phyloP scores from a whole-genome alignment of 2,888 invertebrate genomes.

The Diloba caeruleocephala region DNA sequence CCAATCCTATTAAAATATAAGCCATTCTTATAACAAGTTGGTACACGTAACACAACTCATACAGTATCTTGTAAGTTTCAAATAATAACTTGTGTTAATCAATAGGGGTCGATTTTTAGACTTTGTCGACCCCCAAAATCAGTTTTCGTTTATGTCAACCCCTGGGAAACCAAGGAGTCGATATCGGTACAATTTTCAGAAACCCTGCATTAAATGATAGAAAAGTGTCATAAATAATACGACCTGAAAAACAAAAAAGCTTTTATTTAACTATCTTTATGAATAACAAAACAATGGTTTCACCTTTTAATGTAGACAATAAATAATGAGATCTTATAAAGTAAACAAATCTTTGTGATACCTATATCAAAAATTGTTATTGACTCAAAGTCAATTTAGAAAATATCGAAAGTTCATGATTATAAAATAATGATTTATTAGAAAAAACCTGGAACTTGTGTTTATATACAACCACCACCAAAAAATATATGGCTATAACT shows the following conservation, averaged over 20 bases:
- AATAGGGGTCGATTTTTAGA: too few relatives aligned
- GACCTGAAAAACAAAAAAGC: slow-evolving; percentile 4
- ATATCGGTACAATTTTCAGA: too few relatives aligned
- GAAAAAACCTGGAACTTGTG: background rate
- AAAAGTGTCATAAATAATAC: background rate
- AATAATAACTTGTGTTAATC: too few relatives aligned
- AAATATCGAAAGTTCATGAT: slow-evolving; percentile 21
- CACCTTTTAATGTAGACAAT: slow-evolving; percentile 1
- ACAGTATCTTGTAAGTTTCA: too few relatives aligned
- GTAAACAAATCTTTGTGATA: background rate
- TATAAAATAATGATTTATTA: slow-evolving; percentile 8
- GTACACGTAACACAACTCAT: too few relatives aligned
- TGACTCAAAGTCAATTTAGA: slow-evolving; percentile 7
- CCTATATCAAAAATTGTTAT: slow-evolving; percentile 11
- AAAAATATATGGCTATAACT: too few relatives aligned
- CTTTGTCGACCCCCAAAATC: too few relatives aligned
- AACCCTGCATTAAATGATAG: too few relatives aligned
- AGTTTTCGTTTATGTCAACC: too few relatives aligned
- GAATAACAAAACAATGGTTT: slow-evolving; percentile 3
- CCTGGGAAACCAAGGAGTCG: too few relatives aligned
- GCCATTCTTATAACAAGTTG: too few relatives aligned
- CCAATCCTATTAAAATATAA: too few relatives aligned
- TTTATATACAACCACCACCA: slow-evolving; percentile 26
- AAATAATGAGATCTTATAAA: slow-evolving; percentile 6
- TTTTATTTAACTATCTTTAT: slow-evolving; percentile 26